Percentiles rank a stretch among this genome's conserved stretches.
Conservation (phyloP, 2,888 invertebrate genomes). For the Pristionchus fissidentatus region DNA sequence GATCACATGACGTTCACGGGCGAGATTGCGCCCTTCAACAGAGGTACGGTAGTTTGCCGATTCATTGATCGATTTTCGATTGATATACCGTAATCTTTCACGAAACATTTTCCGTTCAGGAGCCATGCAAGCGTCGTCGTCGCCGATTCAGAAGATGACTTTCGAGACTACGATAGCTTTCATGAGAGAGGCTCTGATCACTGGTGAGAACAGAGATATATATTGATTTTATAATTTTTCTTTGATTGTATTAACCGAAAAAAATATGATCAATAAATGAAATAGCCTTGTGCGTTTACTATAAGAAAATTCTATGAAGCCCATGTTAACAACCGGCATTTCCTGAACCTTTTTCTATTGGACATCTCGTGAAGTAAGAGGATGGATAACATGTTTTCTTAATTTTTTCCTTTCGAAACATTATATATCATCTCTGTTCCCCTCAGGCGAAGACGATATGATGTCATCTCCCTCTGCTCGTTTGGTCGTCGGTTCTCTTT, state of each 20-base stretch:
- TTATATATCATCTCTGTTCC: conserved; percentile 47
- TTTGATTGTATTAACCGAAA: no score
- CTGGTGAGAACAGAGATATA: conserved; percentile 77
- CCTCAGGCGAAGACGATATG: conserved; percentile 71
- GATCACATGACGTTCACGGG: conserved; percentile 99
- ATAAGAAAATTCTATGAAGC: no score
- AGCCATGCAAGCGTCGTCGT: conserved; percentile 89
- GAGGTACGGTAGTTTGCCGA: conserved; percentile 80
- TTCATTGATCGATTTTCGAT: background rate
- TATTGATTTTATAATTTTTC: no score
- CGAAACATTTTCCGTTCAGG: conserved; percentile 49
- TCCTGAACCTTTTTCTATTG: no score
- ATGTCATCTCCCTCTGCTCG: conserved; percentile 73
- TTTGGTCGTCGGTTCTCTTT: conserved; percentile 69
- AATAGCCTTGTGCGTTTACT: no score
- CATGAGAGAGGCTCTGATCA: conserved; percentile 85
- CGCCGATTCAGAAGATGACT: conserved; percentile 96
- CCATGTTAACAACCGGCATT: no score
- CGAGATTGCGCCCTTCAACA: conserved; percentile 88
- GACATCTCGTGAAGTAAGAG: no score
- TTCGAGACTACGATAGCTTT: conserved; percentile 94
- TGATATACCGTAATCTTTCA: conserved; percentile 24
- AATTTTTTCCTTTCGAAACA: no score
- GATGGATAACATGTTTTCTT: no score
- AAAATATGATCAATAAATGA: no score